Evolutionary conservation across 2,888 invertebrate species (phyloP).

Genomic region (Unio pictorum): DNA sequence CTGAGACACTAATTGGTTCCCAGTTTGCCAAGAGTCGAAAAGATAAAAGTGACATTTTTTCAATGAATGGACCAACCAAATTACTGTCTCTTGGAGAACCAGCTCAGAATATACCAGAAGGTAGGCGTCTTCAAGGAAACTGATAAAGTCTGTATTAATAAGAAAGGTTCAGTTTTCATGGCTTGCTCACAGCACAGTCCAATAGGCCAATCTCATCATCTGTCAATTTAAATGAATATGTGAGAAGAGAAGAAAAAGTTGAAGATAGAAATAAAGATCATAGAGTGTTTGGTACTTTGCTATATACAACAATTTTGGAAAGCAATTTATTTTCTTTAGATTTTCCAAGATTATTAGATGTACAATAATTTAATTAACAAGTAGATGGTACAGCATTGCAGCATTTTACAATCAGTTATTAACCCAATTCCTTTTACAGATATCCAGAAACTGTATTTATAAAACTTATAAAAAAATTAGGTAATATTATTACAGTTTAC

Average conservation of each 20-base stretch:
- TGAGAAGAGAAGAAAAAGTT: not conserved
- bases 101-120: slow-evolving; percentile 42
- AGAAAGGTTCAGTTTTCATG: not conserved
- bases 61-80: slow-evolving; percentile 35
- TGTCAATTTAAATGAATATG: not conserved
- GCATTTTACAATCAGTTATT: too few relatives aligned
- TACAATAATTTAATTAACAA: too few relatives aligned
- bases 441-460: too few relatives aligned
- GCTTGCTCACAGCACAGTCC: not conserved
- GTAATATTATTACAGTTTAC: too few relatives aligned
- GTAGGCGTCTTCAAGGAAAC: slow-evolving; percentile 8
- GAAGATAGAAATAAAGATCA: not conserved
- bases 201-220: not conserved
- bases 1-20: slow-evolving; percentile 52
- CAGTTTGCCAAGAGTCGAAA: slow-evolving; percentile 50
- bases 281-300: too few relatives aligned
- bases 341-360: too few relatives aligned
- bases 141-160: not conserved
- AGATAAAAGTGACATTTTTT: slow-evolving; percentile 33
- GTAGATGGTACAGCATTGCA: too few relatives aligned
- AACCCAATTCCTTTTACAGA: too few relatives aligned
- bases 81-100: slow-evolving; percentile 50
- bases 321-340: too few relatives aligned
- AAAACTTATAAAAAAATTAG: too few relatives aligned
- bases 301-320: too few relatives aligned